A percentile compares a stretch with the other conserved stretches of the same genome.
Evolutionary conservation across 2,113 vertebrate genomes (phyloP).

Genomic region (Pogonocichla stellata): DNA sequence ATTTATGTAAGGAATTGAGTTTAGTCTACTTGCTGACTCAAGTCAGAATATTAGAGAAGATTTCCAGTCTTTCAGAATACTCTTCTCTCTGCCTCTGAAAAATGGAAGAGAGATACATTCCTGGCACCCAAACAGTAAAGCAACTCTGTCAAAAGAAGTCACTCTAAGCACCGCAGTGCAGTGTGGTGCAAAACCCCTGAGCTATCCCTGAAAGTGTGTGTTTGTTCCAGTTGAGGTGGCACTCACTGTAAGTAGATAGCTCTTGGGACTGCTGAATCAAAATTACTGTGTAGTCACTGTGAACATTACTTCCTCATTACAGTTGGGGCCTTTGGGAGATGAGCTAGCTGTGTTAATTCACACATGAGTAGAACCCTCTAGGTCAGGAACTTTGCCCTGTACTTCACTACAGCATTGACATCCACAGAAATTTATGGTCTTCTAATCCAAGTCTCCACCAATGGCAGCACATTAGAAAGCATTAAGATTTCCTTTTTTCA

Average conservation of each 20-base stretch:
- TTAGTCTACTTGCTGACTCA: background rate
- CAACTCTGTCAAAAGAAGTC: background rate
- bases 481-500: background rate
- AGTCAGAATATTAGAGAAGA: background rate
- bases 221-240: background rate
- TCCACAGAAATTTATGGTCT: background rate
- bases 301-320: fast-evolving
- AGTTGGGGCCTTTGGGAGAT: background rate
- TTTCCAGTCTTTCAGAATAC: background rate
- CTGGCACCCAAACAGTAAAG: background rate
- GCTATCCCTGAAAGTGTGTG: background rate
- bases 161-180: background rate
- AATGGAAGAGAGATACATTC: background rate
- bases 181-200: background rate
- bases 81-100: background rate
- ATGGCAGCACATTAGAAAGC: background rate
- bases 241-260: background rate
- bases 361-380: background rate
- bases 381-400: background rate
- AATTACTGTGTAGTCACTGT: background rate
- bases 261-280: background rate
- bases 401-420: background rate
- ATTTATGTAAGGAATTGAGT: background rate
- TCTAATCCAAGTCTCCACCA: background rate
- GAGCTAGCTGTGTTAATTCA: background rate